A percentile compares a stretch with the other conserved stretches of the same genome.
Evolutionary conservation across 1,140 invertebrate genomes (phyloP).

Genomic region (Sycophila sp.): DNA sequence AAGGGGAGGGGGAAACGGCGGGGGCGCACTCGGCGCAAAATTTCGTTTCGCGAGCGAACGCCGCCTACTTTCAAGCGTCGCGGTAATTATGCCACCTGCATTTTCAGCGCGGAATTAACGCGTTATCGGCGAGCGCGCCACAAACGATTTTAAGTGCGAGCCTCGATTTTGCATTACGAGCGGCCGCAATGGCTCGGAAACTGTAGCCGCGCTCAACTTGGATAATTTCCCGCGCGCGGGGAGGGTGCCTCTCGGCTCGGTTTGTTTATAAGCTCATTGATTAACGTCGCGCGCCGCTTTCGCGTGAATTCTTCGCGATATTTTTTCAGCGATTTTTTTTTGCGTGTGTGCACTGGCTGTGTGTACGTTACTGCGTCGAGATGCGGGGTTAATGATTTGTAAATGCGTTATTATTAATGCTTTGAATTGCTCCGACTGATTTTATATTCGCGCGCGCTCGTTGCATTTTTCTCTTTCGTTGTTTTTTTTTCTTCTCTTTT

Average conservation of each 20-base stretch:
- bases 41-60: too few species aligned
- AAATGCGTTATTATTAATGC: slow-evolving; percentile 2
- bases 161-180: not conserved
- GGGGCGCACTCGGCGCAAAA: too few species aligned
- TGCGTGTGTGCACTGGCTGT: too few species aligned
- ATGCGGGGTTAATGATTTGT: not conserved
- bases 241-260: not conserved
- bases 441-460: not conserved
- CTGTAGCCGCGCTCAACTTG: not conserved
- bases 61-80: too few species aligned
- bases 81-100: too few species aligned
- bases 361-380: too few species aligned
- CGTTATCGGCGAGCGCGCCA: not conserved
- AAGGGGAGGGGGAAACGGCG: too few species aligned
- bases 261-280: not conserved
- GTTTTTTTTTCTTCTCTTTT: too few species aligned
- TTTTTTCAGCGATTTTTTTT: not conserved
- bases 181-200: slow-evolving; percentile 2
- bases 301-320: not conserved
- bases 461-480: too few species aligned
- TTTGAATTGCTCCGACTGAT: not conserved
- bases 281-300: too few species aligned
- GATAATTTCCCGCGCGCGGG: not conserved
- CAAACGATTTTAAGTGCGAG: slow-evolving; percentile 4
- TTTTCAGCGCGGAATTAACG: slow-evolving; percentile 4